Evolutionary conservation across 1,140 invertebrate genomes (phyloP), one percentile per base, ranked within the genome.

Genomic region (Ericerus pela): DNA sequence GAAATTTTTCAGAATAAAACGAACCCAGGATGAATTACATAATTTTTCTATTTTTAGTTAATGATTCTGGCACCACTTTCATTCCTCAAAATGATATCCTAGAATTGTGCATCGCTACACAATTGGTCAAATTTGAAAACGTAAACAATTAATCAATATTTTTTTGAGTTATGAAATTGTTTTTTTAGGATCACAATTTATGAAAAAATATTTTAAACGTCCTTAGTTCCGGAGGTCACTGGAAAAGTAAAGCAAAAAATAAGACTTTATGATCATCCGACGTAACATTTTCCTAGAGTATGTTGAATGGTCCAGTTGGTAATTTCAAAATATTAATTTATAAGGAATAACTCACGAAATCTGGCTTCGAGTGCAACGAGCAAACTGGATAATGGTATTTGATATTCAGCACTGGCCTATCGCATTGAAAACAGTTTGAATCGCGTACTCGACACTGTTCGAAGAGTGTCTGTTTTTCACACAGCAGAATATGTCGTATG

Each of bases 331-430:
- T 33, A 10, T 33, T 33, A 8, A 33, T 10, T 8, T n/a, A 33
- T 33, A 33, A 33, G n/a, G n/a, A 20, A 24, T 24, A 47, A 47
- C 41, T 20, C 26, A 47, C 41, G 26, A 47, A 47, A 47, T 47
- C 18, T 22, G 41, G 14, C 41, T 47, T 47, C 41, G 41, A 47
- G 26, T 47, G 41, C 16, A 47, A 2, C 8, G 41, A 47, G 20
- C 41, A 47, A 47, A 47, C 41, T 5, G 41, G 41, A 47, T 47
- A 47, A 47, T 47, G 10, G 20, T 24, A 22, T 47, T 22, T 47
- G 16, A 47, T 47, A 24, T 47, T 47, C 12, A 47, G 16, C 4
- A 47, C 41, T 4, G 41, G 41, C 26, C 14, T 47, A 24, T 47
- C 41, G 41, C 41, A 47, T 14, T 47, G 41, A 2, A 47, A 3